Percentiles rank a stretch among this genome's conserved stretches.
These are phyloP conservation scores for Oscheius sp. DNA, from an alignment of 1,140 invertebrate genomes.

Conservation along the genomic window DNA sequence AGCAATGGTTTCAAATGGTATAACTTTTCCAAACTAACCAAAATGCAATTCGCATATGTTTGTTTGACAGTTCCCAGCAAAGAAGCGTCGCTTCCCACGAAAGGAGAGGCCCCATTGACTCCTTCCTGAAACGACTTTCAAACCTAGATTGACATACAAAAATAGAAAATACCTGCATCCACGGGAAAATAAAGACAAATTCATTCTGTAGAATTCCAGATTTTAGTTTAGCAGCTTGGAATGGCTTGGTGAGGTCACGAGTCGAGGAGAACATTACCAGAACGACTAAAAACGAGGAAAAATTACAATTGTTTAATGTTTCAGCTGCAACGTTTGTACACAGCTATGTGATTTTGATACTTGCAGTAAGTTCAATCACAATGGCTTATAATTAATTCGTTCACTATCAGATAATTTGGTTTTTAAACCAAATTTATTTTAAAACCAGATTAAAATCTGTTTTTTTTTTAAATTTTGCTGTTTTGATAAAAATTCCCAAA, in stretches of 20 bases:
- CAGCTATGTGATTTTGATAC: no score
- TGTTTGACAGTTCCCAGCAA: slow-evolving; percentile 56
- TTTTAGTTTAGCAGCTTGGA: background rate
- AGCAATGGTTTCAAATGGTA: no score
- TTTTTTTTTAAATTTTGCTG: no score
- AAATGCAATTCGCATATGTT: slow-evolving; percentile 50
- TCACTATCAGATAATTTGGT: no score
- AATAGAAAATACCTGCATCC: slow-evolving; percentile 37
- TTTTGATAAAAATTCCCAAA: no score
- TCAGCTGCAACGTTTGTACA: no score
- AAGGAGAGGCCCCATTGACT: slow-evolving; percentile 47
- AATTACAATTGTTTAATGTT: no score
- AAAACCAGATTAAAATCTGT: no score
- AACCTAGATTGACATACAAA: background rate
- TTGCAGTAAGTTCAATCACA: no score
- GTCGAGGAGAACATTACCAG: slow-evolving; percentile 51
- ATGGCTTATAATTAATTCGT: no score
- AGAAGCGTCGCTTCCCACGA: slow-evolving; percentile 46
- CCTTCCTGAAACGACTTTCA: no score
- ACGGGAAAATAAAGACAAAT: slow-evolving; percentile 49
- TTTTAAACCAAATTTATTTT: no score
- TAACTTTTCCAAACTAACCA: slow-evolving; percentile 38
- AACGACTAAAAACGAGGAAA: slow-evolving; percentile 45
- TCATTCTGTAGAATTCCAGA: background rate
- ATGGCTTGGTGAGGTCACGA: slow-evolving; percentile 33